phyloP scores from a whole-genome alignment of 2,113 vertebrate species.

The Microtus ochrogaster region DNA sequence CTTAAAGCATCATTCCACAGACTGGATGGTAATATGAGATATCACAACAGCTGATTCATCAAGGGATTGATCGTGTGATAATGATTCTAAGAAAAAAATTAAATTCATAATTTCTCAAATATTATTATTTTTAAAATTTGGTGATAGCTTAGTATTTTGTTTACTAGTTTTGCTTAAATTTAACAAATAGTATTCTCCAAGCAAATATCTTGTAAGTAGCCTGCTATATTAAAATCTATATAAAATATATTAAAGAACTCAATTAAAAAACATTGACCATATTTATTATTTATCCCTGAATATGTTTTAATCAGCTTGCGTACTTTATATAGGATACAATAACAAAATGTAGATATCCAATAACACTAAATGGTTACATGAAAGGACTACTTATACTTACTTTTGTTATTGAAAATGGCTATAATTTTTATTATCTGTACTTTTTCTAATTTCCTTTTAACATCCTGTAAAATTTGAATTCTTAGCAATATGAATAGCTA shows the following conservation, averaged over 20 bases:
- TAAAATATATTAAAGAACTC: neutral
- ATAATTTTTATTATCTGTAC: conserved; percentile 79
- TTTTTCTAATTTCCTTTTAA: conserved; percentile 76
- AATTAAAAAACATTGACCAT: neutral
- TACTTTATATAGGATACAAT: conserved; percentile 20
- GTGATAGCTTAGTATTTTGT: neutral
- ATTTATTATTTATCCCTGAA: conserved; percentile 13
- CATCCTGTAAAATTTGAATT: conserved; percentile 72
- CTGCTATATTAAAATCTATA: fast-evolving
- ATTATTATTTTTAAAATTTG: conserved; percentile 44
- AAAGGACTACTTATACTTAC: conserved; percentile 37
- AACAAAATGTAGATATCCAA: conserved; percentile 66
- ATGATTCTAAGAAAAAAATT: conserved; percentile 29
- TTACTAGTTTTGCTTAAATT: conserved; percentile 35
- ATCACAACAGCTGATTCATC: neutral
- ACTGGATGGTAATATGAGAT: neutral
- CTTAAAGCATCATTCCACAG: conserved; percentile 40
- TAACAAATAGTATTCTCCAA: conserved; percentile 37
- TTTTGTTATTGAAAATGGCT: conserved; percentile 75
- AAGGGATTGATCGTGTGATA: neutral
- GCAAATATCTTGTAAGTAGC: conserved; percentile 5
- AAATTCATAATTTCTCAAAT: conserved; percentile 33
- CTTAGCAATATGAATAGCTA: conserved; percentile 74
- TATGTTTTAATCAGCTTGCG: neutral
- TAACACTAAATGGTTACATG: conserved; percentile 54